Conservation (phyloP, 2,113 vertebrate genomes). For the Ptilonorhynchus violaceus region DNA sequence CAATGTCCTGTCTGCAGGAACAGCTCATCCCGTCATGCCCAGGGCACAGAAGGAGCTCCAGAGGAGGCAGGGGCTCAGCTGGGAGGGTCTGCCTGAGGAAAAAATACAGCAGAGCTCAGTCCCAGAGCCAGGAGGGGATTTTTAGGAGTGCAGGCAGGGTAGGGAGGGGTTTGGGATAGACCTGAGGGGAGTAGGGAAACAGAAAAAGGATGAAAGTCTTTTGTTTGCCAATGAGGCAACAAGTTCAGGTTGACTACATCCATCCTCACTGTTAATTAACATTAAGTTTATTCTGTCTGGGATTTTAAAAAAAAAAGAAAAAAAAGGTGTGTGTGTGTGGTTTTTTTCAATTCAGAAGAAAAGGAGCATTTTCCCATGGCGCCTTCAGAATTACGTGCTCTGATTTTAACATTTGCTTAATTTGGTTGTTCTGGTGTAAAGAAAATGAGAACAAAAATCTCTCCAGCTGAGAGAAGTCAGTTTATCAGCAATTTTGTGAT, state of each 20-base stretch:
- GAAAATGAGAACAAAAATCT: neutral
- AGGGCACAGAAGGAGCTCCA: neutral
- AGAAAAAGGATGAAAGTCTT: neutral
- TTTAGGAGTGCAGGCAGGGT: neutral
- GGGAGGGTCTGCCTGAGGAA: neutral
- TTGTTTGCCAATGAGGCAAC: neutral
- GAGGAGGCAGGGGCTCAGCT: neutral
- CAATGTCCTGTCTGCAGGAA: neutral
- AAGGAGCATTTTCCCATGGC: neutral
- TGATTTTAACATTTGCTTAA: neutral
- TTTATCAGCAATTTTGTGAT: neutral
- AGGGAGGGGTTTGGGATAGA: neutral
- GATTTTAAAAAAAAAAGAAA: neutral
- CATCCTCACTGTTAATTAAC: neutral
- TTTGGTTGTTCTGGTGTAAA: neutral
- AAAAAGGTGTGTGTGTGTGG: no score
- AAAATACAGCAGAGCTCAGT: neutral
- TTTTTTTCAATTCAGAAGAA: neutral
- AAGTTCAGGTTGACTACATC: neutral
- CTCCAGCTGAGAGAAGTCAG: neutral
- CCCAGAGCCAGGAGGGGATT: neutral
- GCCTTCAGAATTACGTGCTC: neutral
- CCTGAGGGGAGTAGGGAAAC: neutral
- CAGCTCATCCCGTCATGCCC: neutral
- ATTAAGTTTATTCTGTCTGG: neutral